Base-by-base conservation (phyloP, 2,797 vertebrate genomes). In the Dermochelys coriacea region DNA sequence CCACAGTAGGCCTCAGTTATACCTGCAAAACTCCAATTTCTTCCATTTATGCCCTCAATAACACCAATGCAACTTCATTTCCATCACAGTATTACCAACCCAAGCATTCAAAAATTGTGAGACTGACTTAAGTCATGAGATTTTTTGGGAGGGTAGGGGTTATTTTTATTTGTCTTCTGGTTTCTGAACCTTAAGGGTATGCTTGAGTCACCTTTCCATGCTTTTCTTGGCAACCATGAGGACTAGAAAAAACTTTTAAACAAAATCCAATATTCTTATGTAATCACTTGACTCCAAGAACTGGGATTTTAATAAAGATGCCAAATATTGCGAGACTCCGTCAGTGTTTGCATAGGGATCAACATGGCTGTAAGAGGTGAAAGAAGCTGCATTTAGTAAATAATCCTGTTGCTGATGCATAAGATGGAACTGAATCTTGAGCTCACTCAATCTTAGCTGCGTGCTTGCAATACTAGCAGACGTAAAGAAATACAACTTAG, bases 391-490 rank as follows among this genome's bases (percentile, higher is more conserved):
- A 80, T 88, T 71, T 92, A 84, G 82, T 90, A 87, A 90, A 87
- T 92, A 86, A 45, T 85, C 84, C 86, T 93, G 74, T 55, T 78
- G 74, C 3, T 84, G 74, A 68, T 79, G 88, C 74, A 85, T 27
- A 27, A 83, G 16, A 34, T 81, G 82, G 91, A 93, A 95, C 77
- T 52, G 92, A 90, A 81, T 8, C 51, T 68, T 84, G 91, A 87
- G 47, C 90, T 94, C 0, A 0, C 27, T 90, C 74, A 89, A 51
- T 4, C 81, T 88, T 34, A 86, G 15, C 57, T 80, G 84, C 95
- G 74, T 78, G 57, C 87, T 92, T 74, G 16, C 78, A 74, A 74
- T 27, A 41, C 41, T 11, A 74, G 41, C 37, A 74, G 23, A 45
- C 8, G 5, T 45, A 14, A 45, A 45, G 21, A 37, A 37, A 12